Evolutionary conservation across 2,797 vertebrate genomes (phyloP).

Genomic region (Meriones psammophilus): DNA sequence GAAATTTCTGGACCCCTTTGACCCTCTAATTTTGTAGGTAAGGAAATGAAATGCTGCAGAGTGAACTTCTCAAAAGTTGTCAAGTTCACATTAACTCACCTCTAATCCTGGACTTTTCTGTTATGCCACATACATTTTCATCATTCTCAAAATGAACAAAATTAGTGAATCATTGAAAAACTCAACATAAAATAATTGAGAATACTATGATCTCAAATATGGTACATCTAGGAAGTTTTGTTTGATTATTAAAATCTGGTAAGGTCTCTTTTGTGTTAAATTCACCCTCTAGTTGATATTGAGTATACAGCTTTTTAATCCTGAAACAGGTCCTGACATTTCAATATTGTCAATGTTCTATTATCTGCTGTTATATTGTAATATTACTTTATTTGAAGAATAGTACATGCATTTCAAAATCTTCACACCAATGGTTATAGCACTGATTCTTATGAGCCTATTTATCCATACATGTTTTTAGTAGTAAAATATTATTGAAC

Average conservation of each 20-base stretch:
- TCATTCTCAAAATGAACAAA: neutral
- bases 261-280: neutral
- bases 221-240: neutral
- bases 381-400: slow-evolving; percentile 23
- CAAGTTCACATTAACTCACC: neutral
- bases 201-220: neutral
- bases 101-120: neutral
- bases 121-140: neutral
- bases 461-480: neutral
- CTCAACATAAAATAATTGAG: neutral
- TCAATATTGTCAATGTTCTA: neutral
- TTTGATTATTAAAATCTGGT: neutral
- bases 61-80: neutral
- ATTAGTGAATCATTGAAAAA: neutral
- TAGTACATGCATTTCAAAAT: neutral
- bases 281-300: neutral
- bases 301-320: neutral
- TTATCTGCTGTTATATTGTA: neutral
- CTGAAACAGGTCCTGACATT: neutral
- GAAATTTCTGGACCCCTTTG: neutral
- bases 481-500: neutral
- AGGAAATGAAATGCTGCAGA: neutral
- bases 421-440: neutral
- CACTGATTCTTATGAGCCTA: neutral
- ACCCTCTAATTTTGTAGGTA: neutral